Evolutionary conservation across 2,113 vertebrate species (phyloP).

Genomic region (Chaetodon trifascialis): DNA sequence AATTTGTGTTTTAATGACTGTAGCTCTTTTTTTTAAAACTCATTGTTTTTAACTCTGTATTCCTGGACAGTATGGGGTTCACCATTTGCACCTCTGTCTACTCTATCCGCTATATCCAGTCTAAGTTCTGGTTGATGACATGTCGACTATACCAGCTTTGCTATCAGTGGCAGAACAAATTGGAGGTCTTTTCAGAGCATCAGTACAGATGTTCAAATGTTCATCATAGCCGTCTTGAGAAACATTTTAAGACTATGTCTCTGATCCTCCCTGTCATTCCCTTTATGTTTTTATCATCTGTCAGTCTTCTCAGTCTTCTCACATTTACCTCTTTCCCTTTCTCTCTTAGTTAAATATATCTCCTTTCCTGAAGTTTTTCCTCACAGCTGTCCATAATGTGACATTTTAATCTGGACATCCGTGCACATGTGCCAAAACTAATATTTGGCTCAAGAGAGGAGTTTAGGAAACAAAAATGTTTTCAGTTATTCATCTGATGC

Average conservation of each 20-base stretch:
- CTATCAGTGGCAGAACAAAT: not conserved
- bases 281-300: conserved; percentile 19
- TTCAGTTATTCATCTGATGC: conserved; percentile 49
- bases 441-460: conserved; percentile 65
- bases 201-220: not conserved
- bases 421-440: conserved; percentile 62
- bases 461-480: conserved; percentile 56
- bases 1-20: not conserved
- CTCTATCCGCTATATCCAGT: not conserved
- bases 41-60: not conserved
- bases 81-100: not conserved
- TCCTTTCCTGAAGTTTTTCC: conserved; percentile 52
- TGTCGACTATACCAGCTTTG: not conserved
- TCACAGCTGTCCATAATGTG: conserved; percentile 53
- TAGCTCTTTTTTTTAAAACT: not conserved
- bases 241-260: not conserved
- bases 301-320: not conserved
- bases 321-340: conserved; percentile 20
- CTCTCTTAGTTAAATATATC: conserved; percentile 40
- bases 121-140: not conserved
- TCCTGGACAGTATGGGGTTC: not conserved
- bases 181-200: not conserved
- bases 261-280: not conserved
- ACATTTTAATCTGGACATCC: conserved; percentile 70
- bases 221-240: not conserved